Evolutionary conservation across 64 coral and sea anemone species (phyloP), one percentile per base, ranked within the genome.

Genomic region (Astreopora myriophthalma): DNA sequence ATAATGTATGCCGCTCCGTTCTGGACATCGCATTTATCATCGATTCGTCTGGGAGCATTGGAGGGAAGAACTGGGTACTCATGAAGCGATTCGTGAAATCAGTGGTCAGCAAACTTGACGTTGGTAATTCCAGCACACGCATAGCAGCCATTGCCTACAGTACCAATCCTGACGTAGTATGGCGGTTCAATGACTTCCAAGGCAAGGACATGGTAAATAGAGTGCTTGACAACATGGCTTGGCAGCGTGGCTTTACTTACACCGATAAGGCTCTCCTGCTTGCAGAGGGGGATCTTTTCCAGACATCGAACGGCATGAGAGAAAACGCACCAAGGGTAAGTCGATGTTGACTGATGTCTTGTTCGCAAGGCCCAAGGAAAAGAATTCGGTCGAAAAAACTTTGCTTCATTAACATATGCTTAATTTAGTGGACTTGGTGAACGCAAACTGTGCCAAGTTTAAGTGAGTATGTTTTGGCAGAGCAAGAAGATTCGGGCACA

Each of bases 21-120:
- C 6, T 92, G 8, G 90, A 92, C 26, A 27, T 92, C 11, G 90
- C 90, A 14, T 86, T 92, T 51, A 30, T 92, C 12, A 74, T 92
- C 29, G 90, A 92, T 52, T 92, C 90, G 5, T 92, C 90, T 24
- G 90, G 90, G 46, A 86, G 80, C 35, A 92, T 92, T 29, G 68
- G 90, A 8, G 20, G 64, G 12, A 31, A 24, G 0, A 71, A 92
- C 19, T 92, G 90, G 90, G 28, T 44, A 23, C 26, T 3, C 17
- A 86, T 86, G 69, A 69, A 61, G 17, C 52, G 71, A 26, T 92
- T 92, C 31, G 19, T 92, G 10, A 85, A 92, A 51, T 19, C 71
- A 34, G 24, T 86, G n/a, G 55, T 74, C 23, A 83, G 73, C 9
- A 65, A n/a, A 46, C 26, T 92, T 32, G 79, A 86, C 1, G 69